Evolutionary conservation across 2,113 vertebrate genomes (phyloP), one percentile per base, ranked within the genome.

Genomic region (Vulpes vulpes): DNA sequence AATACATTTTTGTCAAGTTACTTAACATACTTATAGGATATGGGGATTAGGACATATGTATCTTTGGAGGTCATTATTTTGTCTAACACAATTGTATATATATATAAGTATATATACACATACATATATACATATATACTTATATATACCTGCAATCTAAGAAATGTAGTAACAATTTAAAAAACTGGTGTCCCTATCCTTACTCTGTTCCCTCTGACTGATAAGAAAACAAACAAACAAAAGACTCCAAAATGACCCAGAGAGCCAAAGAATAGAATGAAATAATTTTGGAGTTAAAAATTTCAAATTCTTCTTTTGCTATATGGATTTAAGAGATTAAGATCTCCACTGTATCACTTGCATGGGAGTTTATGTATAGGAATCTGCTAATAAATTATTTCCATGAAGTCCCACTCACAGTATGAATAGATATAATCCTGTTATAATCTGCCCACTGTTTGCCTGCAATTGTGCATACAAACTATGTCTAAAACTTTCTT

Each of bases 221-320:
- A 20, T 27, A 5, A 1, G 27, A 65, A 49, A 1, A 25, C 82
- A 27, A 30, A 30, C 78, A 22, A 57, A 15, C 38, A 27, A 38
- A 59, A 32, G 35, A 55, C 49, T 5, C 25, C 62, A 43, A 88
- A 67, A 25, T 12, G 22, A 80, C 19, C 20, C 62, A 12, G 93
- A 94, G 30, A 86, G n/a, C 97, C 88, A 95, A 90, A 59, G 5
- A 35, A 85, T 1, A 69, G 88, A 97, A 88, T 71, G 25, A 88
- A 95, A 60, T 84, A 85, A 94, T 67, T 69, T 92, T 81, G 11
- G 10, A 53, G 27, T 86, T 85, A n/a, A 90, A 92, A 89, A 69
- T 55, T 25, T 69, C 43, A 79, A 73, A 62, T n/a, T 91, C 32
- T 90, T 93, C 65, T 88, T 78, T 79, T 83, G n/a, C 82, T 81